These are phyloP conservation scores for Calephelis perditalis DNA, from an alignment of 2,888 invertebrate species.

Conservation along the genomic window DNA sequence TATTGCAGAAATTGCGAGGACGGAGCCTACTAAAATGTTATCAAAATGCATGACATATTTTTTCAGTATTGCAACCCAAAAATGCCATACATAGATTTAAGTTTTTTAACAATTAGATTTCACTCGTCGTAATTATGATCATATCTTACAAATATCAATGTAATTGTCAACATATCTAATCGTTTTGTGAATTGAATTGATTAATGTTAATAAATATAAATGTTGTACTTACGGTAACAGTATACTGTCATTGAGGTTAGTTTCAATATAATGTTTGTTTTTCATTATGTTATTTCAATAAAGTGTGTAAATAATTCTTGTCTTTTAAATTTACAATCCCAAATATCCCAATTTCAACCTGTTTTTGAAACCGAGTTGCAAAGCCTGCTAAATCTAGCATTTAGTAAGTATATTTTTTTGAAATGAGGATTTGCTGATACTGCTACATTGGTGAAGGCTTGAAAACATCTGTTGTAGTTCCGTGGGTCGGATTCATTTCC, in stretches of 20 bases:
- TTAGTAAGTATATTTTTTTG: too few species aligned
- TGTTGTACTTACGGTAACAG: constrained; percentile 74
- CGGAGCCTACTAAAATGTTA: constrained; percentile 7
- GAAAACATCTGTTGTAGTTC: too few species aligned
- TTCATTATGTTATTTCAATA: constrained; percentile 77
- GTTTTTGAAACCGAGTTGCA: too few species aligned
- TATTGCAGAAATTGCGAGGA: not conserved
- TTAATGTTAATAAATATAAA: constrained; percentile 69
- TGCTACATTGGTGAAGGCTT: too few species aligned
- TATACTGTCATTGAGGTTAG: constrained; percentile 66
- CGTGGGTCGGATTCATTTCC: too few species aligned
- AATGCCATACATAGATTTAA: constrained; percentile 8
- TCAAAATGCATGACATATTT: not conserved
- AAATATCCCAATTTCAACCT: too few species aligned
- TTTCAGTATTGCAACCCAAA: constrained; percentile 1
- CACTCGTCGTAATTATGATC: constrained; percentile 41
- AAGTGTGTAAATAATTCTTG: constrained; percentile 71
- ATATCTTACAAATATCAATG: constrained; percentile 71
- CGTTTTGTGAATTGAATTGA: constrained; percentile 70
- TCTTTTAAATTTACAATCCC: constrained; percentile 25
- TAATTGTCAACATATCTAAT: constrained; percentile 73
- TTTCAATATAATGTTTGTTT: constrained; percentile 71
- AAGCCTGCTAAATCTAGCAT: too few species aligned
- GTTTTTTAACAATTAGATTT: constrained; percentile 6
- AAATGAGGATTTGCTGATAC: too few species aligned